phyloP scores from a whole-genome alignment of 2,113 vertebrate genomes.

The Aegithalos caudatus region DNA sequence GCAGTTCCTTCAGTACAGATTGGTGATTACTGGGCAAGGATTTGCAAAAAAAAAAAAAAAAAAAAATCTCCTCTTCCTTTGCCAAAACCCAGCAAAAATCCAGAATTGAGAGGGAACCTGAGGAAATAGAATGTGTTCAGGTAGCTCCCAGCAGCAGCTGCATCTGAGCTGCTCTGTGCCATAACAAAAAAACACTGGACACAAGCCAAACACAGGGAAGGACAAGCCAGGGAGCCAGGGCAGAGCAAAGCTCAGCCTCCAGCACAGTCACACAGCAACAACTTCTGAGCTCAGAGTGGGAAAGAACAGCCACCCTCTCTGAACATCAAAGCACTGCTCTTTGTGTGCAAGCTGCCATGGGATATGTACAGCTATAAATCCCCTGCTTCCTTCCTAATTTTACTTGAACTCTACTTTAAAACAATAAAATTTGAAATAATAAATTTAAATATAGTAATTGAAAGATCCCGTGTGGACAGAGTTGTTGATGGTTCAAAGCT shows the following conservation, averaged over 20 bases:
- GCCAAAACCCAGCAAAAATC: background rate
- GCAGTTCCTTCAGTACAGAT: background rate
- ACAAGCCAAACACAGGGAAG: background rate
- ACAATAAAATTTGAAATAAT: background rate
- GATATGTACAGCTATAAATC: background rate
- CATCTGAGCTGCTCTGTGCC: background rate
- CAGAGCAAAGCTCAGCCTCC: background rate
- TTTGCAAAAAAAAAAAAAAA: background rate
- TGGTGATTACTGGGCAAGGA: background rate
- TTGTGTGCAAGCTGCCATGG: fast-evolving
- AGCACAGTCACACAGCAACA: background rate
- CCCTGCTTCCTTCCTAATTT: background rate
- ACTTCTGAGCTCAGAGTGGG: background rate
- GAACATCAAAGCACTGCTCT: background rate
- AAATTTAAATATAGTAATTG: background rate
- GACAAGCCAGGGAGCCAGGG: fast-evolving
- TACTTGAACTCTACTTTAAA: background rate
- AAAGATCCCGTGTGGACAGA: background rate
- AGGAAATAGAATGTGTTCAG: background rate
- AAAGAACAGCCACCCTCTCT: background rate
- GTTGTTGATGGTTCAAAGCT: background rate
- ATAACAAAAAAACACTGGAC: background rate
- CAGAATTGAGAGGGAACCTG: background rate
- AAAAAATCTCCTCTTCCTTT: background rate
- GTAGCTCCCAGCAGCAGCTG: background rate